These are phyloP conservation scores for Cryptophagus acutangulus DNA, from an alignment of 2,888 invertebrate species.

Conservation along the genomic window DNA sequence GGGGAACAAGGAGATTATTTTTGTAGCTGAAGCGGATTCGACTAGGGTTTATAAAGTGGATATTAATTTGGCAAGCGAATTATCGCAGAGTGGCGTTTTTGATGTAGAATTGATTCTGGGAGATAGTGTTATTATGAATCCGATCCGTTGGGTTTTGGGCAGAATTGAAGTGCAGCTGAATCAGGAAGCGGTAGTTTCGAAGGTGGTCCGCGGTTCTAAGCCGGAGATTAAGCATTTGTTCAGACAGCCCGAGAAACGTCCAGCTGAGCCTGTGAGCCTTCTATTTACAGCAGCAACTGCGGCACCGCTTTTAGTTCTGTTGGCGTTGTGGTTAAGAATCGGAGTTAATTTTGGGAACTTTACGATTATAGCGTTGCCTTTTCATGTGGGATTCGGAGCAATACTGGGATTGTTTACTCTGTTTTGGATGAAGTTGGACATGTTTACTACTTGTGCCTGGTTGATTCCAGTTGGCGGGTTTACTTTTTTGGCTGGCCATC, in stretches of 20 bases:
- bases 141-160: slow-evolving; percentile 82
- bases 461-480: slow-evolving; percentile 77
- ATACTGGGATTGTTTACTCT: slow-evolving; percentile 83
- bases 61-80: slow-evolving; percentile 73
- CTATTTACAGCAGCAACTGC: slow-evolving; percentile 81
- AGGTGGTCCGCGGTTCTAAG: slow-evolving; percentile 48
- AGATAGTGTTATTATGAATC: slow-evolving; percentile 84
- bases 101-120: slow-evolving; percentile 81
- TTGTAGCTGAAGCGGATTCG: slow-evolving; percentile 85
- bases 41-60: slow-evolving; percentile 82
- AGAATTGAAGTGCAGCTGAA: slow-evolving; percentile 68
- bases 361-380: slow-evolving; percentile 76
- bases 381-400: slow-evolving; percentile 84
- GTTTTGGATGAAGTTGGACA: slow-evolving; percentile 91
- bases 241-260: slow-evolving; percentile 87
- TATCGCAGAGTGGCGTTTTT: slow-evolving; percentile 75
- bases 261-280: slow-evolving; percentile 81
- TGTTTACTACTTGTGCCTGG: slow-evolving; percentile 94
- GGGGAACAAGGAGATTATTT: slow-evolving; percentile 76
- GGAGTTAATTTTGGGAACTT: slow-evolving; percentile 84
- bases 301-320: slow-evolving; percentile 75
- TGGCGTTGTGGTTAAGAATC: slow-evolving; percentile 80
- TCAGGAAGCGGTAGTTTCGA: slow-evolving; percentile 30
- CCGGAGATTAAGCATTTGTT: slow-evolving; percentile 75
- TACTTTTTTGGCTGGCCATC: slow-evolving; percentile 91